These are phyloP conservation scores for Tridacna crocea DNA, from an alignment of 2,888 invertebrate species.

Conservation along the genomic window DNA sequence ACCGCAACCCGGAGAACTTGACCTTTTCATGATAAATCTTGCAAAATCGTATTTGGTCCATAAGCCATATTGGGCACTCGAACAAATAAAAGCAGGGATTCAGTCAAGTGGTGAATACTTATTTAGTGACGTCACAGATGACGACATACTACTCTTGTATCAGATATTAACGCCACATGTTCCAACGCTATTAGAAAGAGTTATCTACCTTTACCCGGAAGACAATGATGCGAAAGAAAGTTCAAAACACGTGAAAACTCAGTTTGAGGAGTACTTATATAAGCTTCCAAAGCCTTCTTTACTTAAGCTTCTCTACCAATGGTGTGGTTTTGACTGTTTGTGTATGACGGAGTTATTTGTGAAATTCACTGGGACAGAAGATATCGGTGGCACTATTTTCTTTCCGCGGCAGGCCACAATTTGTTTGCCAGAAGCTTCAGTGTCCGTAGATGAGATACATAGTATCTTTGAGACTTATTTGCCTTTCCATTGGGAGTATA, in stretches of 20 bases:
- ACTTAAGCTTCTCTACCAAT: constrained; percentile 57
- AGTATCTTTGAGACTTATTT: constrained; percentile 45
- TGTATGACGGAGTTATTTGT: constrained; percentile 62
- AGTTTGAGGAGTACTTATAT: constrained; percentile 65
- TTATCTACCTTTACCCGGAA: constrained; percentile 62
- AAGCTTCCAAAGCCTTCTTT: constrained; percentile 57
- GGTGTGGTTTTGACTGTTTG: constrained; percentile 68
- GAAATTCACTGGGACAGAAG: constrained; percentile 43
- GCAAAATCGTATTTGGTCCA: constrained; percentile 60
- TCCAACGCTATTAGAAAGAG: constrained; percentile 58
- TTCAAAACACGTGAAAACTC: constrained; percentile 60
- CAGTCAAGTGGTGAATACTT: constrained; percentile 38
- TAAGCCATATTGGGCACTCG: constrained; percentile 64
- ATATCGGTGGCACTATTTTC: constrained; percentile 35
- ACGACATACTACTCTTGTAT: constrained; percentile 63
- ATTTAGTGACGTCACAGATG: constrained; percentile 54
- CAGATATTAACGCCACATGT: constrained; percentile 60
- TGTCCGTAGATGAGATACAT: constrained; percentile 47
- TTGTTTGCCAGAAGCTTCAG: constrained; percentile 44
- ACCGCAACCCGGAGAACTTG: constrained; percentile 56
- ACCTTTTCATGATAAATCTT: constrained; percentile 52
- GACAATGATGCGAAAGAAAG: constrained; percentile 44
- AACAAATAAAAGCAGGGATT: constrained; percentile 61
- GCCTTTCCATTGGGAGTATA: constrained; percentile 27
- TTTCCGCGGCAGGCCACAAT: constrained; percentile 40